Evolutionary conservation across 2,888 invertebrate species (phyloP).

Genomic region (Drosophila pegasa): DNA sequence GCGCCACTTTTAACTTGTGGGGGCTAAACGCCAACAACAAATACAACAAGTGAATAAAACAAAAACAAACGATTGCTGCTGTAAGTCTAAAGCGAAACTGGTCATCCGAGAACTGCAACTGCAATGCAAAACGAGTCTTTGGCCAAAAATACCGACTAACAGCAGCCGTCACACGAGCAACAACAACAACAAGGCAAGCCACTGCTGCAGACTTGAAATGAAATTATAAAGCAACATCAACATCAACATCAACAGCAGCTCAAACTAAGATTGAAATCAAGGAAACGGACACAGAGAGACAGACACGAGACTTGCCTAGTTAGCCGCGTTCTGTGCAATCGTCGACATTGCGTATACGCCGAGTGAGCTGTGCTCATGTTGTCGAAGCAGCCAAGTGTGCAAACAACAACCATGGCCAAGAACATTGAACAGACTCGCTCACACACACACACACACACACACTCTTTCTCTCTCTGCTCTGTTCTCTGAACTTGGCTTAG

Average conservation of each 20-base stretch:
- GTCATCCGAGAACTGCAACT: constrained; percentile 76
- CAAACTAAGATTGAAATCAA: constrained; percentile 67
- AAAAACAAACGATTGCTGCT: constrained; percentile 21
- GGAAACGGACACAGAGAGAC: constrained; percentile 59
- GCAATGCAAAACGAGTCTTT: constrained; percentile 61
- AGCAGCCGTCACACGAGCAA: constrained; percentile 11
- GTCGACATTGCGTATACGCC: constrained; percentile 77
- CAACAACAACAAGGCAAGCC: constrained; percentile 53
- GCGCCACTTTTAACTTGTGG: constrained; percentile 32
- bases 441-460: neutral
- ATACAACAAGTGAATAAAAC: constrained; percentile 29
- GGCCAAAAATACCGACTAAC: constrained; percentile 52
- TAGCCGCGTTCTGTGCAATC: constrained; percentile 53
- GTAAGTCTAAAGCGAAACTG: constrained; percentile 58
- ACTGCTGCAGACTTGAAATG: constrained; percentile 55
- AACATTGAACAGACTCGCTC: constrained; percentile 54
- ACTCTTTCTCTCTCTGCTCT: neutral
- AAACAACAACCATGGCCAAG: constrained; percentile 78
- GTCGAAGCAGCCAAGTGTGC: constrained; percentile 68
- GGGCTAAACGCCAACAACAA: constrained; percentile 34
- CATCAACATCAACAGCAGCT: constrained; percentile 16
- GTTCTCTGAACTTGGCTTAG: constrained; percentile 71
- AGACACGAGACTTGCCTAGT: constrained; percentile 42
- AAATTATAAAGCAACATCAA: constrained; percentile 22
- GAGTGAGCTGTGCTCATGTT: constrained; percentile 45